These are phyloP conservation scores for Micrasema longulum DNA, from an alignment of 1,140 invertebrate species.

Conservation along the genomic window DNA sequence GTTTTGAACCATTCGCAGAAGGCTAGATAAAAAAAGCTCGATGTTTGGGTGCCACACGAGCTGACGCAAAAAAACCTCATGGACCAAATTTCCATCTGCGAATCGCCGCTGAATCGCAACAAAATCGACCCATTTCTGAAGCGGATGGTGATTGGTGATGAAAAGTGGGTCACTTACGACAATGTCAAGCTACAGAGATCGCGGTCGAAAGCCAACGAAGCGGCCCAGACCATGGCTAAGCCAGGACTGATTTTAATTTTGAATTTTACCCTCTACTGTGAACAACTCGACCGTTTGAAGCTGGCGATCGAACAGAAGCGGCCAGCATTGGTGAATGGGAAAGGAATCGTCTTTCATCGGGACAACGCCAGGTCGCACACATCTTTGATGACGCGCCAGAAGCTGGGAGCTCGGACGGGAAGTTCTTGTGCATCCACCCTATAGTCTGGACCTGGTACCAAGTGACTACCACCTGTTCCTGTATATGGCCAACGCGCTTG, in stretches of 20 bases:
- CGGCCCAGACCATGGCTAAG: constrained; percentile 11
- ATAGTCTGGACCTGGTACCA: no score
- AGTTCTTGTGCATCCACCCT: no score
- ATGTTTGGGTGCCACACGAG: constrained; percentile 15
- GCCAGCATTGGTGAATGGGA: background rate
- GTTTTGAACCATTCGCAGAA: constrained; percentile 12
- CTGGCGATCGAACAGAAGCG: background rate
- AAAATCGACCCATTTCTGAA: constrained; percentile 25
- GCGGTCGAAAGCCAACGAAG: constrained; percentile 20
- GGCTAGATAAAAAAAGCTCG: constrained; percentile 17
- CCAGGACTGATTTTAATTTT: constrained; percentile 12
- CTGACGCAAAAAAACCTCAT: constrained; percentile 22
- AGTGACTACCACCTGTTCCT: no score
- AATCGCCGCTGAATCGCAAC: constrained; percentile 20
- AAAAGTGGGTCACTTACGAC: constrained; percentile 16
- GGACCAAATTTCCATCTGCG: constrained; percentile 15
- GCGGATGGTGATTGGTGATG: constrained; percentile 20
- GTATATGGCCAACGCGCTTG: no score
- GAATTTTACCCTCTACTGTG: background rate
- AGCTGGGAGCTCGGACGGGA: no score
- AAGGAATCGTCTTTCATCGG: background rate
- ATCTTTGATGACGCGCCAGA: constrained; percentile 1
- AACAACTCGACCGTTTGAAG: background rate
- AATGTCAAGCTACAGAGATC: constrained; percentile 19
- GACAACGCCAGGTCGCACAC: background rate